Base-by-base conservation (phyloP, 2,888 invertebrate genomes). In the Leucozona laternaria region DNA sequence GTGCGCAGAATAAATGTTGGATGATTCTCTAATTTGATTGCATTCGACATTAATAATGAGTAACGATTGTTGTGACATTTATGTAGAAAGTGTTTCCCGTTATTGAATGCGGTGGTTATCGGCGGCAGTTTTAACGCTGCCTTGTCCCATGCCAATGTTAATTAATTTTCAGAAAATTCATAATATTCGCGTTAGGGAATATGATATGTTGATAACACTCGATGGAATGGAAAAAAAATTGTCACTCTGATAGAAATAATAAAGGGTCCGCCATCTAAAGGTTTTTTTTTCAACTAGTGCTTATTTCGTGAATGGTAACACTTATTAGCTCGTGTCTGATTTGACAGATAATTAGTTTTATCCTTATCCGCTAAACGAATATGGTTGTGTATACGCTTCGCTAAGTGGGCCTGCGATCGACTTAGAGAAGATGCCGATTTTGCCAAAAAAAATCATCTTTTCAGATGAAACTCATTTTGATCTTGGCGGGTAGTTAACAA, bases 11-110 rank as follows among this genome's bases (percentile, higher is more conserved):
- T 58, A 79, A 62, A 84, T 75, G 73, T 40, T 60, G 53, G 37
- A 72, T 85, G 81, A 78, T 86, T 73, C 50, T 64, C 85, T 78
- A 81, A 86, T 86, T 82, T 64, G 78, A 86, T 75, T 82, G 82
- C 58, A 70, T 60, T 60, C 58, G 58, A 66, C 79, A 86, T 82
- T 82, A 86, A 86, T 86, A 86, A 81, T 71, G n/a, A n/a, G 82
- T 86, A 86, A 79, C 82, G 86, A 86, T 86, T 81, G 86, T 82
- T 75, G 81, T 81, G 86, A 82, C 86, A 75, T 37, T 48, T 71
- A 53, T 82, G 78, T 60, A 76, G 85, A 81, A 86, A 78, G 57
- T 28, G 68, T 73, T 77, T 50, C 22, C 20, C 28, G 22, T n/a
- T 31, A n/a, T 55, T 58, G 48, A 40, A 45, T n/a, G 8, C 17